Conservation (phyloP, 2,888 invertebrate genomes). For the Metopia argyrocephala region DNA sequence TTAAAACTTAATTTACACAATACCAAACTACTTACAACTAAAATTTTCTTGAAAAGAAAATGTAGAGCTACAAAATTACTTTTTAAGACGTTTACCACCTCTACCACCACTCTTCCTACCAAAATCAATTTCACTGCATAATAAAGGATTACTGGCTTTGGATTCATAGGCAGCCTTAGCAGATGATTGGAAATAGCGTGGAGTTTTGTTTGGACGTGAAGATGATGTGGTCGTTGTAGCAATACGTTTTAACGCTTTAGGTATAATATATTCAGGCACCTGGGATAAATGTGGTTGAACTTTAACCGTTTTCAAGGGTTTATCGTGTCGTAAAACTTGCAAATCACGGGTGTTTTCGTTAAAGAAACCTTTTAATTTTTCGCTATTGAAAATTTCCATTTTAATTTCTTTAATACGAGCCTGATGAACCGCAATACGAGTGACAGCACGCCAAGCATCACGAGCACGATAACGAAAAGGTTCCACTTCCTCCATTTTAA, state of each 20-base stretch:
- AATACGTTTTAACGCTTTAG: slow-evolving; percentile 85
- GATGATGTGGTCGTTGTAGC: slow-evolving; percentile 70
- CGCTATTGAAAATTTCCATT: slow-evolving; percentile 93
- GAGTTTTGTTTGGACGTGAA: slow-evolving; percentile 56
- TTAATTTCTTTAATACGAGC: slow-evolving; percentile 97
- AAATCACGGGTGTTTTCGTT: slow-evolving; percentile 94
- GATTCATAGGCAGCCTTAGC: slow-evolving; percentile 74
- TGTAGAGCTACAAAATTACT: slow-evolving; percentile 25
- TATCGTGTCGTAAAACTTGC: slow-evolving; percentile 90
- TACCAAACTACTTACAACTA: slow-evolving; percentile 20
- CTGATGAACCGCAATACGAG: slow-evolving; percentile 94
- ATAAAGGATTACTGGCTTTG: slow-evolving; percentile 74
- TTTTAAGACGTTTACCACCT: slow-evolving; percentile 61
- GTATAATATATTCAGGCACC: slow-evolving; percentile 95
- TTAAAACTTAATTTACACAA: slow-evolving; percentile 21
- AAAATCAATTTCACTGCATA: slow-evolving; percentile 76
- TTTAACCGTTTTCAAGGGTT: slow-evolving; percentile 90
- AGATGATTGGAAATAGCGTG: slow-evolving; percentile 67
- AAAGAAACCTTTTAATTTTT: slow-evolving; percentile 94
- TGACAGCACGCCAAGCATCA: slow-evolving; percentile 97
- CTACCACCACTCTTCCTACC: slow-evolving; percentile 69
- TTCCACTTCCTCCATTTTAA: slow-evolving; percentile 96
- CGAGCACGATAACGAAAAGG: slow-evolving; percentile 96
- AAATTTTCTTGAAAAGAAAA: neutral
- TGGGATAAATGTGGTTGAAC: slow-evolving; percentile 91